These are phyloP conservation scores for Suncus etruscus DNA, from an alignment of 2,113 vertebrate species.

Conservation along the genomic window DNA sequence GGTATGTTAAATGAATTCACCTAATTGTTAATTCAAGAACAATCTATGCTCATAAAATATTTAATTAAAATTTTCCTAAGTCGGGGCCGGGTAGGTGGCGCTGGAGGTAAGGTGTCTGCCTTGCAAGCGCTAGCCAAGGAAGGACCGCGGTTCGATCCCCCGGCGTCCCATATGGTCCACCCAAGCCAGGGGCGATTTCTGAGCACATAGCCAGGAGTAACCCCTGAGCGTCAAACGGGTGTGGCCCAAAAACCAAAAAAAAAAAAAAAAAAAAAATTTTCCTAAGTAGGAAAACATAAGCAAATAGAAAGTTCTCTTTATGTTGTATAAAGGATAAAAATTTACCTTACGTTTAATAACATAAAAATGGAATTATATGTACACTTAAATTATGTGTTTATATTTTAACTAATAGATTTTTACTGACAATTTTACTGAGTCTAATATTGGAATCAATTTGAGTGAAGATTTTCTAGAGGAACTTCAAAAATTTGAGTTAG, in stretches of 20 bases:
- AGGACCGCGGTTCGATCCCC: too few species aligned
- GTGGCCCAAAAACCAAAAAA: too few species aligned
- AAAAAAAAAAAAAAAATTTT: too few species aligned
- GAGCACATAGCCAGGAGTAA: too few species aligned
- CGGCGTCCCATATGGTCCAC: too few species aligned
- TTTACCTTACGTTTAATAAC: background rate
- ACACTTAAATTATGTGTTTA: too few species aligned
- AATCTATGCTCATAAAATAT: background rate
- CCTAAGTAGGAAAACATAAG: background rate
- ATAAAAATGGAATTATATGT: background rate
- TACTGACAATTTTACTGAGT: constrained; percentile 36
- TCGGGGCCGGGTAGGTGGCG: too few species aligned
- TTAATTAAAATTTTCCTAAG: constrained; percentile 43
- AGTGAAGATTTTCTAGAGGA: constrained; percentile 9
- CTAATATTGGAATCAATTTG: background rate
- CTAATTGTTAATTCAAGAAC: constrained; percentile 38
- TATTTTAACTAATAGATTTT: background rate
- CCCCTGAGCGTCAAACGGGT: too few species aligned
- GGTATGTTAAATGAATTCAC: constrained; percentile 14
- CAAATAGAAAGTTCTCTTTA: background rate
- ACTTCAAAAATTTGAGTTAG: background rate
- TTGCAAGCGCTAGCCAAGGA: too few species aligned
- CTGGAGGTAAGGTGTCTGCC: too few species aligned
- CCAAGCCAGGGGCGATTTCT: too few species aligned
- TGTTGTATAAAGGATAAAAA: constrained; percentile 37